Percentiles rank a stretch among this genome's conserved stretches.
These are phyloP conservation scores for Brachionus sp. DNA, from an alignment of 1,140 invertebrate genomes.

Conservation along the genomic window DNA sequence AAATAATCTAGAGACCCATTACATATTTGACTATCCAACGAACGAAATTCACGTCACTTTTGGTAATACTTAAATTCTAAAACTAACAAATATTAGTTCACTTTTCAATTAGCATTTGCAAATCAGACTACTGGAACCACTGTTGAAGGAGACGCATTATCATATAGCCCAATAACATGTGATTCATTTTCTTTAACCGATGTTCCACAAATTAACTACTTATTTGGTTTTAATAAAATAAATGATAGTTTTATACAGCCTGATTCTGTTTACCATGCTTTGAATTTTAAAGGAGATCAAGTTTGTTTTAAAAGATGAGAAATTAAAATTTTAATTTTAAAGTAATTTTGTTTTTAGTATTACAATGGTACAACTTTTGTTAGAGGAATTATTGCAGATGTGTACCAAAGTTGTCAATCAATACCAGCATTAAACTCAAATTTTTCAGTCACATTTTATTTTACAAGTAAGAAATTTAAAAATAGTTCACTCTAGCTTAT, in stretches of 20 bases:
- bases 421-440: not conserved
- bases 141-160: not conserved
- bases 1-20: not conserved
- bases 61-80: not conserved
- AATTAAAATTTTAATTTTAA: not conserved
- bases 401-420: conserved; percentile 23
- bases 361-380: not conserved
- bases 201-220: not conserved
- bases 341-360: conserved; percentile 37
- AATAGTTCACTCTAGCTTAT: not conserved
- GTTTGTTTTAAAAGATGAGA: not conserved
- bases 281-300: conserved; percentile 17
- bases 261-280: not conserved
- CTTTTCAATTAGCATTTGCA: not conserved
- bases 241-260: conserved; percentile 17
- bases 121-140: conserved; percentile 17
- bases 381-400: conserved; percentile 2
- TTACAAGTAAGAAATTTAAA: not conserved
- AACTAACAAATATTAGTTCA: not conserved
- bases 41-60: conserved; percentile 28
- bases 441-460: conserved; percentile 27
- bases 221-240: not conserved
- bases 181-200: conserved; percentile 5
- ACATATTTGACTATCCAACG: conserved; percentile 37
- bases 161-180: not conserved